These are phyloP conservation scores for Protaetia brevitarsis DNA, from an alignment of 1,140 invertebrate genomes.

Conservation along the genomic window DNA sequence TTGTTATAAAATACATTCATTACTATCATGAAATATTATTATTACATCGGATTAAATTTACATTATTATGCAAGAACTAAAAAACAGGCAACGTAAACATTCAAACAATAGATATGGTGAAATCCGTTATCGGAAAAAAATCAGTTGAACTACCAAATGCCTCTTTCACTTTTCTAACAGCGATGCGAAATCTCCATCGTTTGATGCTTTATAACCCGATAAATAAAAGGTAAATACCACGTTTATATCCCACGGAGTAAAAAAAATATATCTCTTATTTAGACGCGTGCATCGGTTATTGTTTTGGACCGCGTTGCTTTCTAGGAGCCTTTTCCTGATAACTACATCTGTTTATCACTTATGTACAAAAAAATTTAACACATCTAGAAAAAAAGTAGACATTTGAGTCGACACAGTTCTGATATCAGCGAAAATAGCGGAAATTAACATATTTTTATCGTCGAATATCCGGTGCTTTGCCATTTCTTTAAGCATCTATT, in stretches of 20 bases:
- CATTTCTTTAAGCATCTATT: too few species aligned
- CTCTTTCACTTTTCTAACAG: too few species aligned
- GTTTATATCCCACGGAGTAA: slow-evolving; percentile 8
- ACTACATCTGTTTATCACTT: background rate
- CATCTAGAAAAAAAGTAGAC: too few species aligned
- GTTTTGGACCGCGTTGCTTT: slow-evolving; percentile 1
- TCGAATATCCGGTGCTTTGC: background rate
- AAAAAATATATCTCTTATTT: slow-evolving; percentile 6
- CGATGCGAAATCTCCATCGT: background rate
- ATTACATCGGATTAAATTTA: background rate
- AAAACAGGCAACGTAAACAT: background rate
- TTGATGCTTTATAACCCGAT: background rate
- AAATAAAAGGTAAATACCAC: background rate
- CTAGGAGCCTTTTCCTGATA: background rate
- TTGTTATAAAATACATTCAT: background rate
- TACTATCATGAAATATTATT: background rate
- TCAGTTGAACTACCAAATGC: background rate
- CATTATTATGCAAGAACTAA: background rate
- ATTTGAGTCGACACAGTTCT: too few species aligned
- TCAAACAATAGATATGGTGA: background rate
- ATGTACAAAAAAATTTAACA: too few species aligned
- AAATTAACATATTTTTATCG: background rate
- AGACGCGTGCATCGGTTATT: background rate
- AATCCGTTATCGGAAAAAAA: slow-evolving; percentile 6
- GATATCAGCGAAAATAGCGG: background rate